These are phyloP conservation scores for Puma concolor DNA, from an alignment of 2,113 vertebrate species.

Conservation along the genomic window DNA sequence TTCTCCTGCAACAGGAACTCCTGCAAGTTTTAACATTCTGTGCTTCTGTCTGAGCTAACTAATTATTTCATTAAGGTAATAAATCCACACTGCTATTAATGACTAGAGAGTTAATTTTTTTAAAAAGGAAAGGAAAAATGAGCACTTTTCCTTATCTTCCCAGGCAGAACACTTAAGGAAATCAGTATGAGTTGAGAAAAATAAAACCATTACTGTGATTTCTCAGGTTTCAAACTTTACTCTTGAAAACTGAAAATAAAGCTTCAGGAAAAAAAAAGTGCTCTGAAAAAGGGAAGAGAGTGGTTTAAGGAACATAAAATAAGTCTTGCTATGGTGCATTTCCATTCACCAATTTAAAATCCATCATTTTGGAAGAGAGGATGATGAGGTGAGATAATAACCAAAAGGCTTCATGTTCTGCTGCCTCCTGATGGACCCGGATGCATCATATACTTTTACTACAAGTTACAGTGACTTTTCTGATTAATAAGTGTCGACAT, in stretches of 20 bases:
- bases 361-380: background rate
- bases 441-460: background rate
- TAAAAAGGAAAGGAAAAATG: background rate
- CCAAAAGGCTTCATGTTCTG: background rate
- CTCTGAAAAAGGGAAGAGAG: background rate
- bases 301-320: conserved; percentile 21
- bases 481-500: background rate
- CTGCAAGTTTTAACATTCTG: background rate
- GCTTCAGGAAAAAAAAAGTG: background rate
- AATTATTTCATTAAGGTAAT: conserved; percentile 53
- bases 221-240: conserved; percentile 33
- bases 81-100: conserved; percentile 37
- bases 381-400: background rate
- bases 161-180: conserved; percentile 29
- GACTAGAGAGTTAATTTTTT: background rate
- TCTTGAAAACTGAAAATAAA: conserved; percentile 46
- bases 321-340: background rate
- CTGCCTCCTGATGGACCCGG: background rate
- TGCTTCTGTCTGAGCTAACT: conserved; percentile 24
- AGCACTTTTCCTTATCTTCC: background rate
- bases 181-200: conserved; percentile 34
- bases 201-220: conserved; percentile 19
- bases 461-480: background rate
- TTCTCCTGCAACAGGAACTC: background rate
- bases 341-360: background rate